A percentile compares a stretch with the other conserved stretches of the same genome.
Evolutionary conservation across 2,113 vertebrate species (phyloP).

Genomic region (Cryptomyrus ogoouensis): DNA sequence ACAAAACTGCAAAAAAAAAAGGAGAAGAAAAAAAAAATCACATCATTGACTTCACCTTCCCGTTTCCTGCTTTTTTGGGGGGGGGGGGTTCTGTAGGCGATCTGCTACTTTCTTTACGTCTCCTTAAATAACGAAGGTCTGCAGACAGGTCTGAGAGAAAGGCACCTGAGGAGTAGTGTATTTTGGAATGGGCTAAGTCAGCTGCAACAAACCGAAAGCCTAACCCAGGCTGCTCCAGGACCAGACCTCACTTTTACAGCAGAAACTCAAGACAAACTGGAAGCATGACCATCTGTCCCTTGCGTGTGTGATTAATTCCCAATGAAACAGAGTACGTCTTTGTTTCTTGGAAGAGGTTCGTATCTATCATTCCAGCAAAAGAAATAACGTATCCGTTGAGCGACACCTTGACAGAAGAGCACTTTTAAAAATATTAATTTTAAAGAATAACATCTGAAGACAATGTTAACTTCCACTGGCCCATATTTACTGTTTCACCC

Average conservation of each 20-base stretch:
- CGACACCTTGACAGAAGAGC: background rate
- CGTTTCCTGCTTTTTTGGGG: conserved; percentile 6
- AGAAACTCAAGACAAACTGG: background rate
- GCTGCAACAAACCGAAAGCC: conserved; percentile 3
- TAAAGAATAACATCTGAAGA: background rate
- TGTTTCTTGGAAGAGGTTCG: background rate
- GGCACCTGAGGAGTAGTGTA: background rate
- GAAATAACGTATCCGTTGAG: background rate
- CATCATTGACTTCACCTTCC: conserved; percentile 28
- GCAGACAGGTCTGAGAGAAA: background rate
- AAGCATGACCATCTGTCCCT: background rate
- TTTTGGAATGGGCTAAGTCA: background rate
- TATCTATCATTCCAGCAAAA: background rate
- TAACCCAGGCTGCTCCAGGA: background rate
- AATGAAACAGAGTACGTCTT: background rate
- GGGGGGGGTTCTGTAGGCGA: background rate
- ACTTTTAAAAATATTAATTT: background rate
- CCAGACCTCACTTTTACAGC: background rate
- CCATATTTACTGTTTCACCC: background rate
- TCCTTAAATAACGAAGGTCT: background rate
- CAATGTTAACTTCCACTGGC: background rate
- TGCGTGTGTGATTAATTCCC: background rate
- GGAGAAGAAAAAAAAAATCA: conserved; percentile 17
- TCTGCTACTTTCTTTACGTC: background rate
- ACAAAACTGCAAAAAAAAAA: conserved; percentile 25